Evolutionary conservation across 2,888 invertebrate genomes (phyloP).

Genomic region (Saturnia pavonia): DNA sequence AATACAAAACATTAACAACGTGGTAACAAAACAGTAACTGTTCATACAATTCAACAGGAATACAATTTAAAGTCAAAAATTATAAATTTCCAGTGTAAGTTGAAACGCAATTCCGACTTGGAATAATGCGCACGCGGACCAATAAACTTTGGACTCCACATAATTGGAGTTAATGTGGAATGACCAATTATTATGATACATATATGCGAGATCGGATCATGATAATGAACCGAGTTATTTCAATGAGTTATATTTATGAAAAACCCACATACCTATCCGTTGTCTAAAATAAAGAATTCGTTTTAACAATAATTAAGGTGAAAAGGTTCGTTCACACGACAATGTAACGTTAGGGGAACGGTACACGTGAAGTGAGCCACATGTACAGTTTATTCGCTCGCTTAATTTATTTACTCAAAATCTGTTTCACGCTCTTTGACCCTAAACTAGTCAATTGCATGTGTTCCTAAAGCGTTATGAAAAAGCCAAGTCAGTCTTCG

Average conservation of each 20-base stretch:
- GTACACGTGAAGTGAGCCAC: neutral
- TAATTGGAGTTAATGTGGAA: conserved; percentile 54
- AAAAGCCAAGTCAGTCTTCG: neutral
- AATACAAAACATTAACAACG: neutral
- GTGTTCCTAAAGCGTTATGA: neutral
- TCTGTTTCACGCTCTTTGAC: neutral
- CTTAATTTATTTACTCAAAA: neutral
- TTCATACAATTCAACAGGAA: neutral
- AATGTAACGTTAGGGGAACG: conserved; percentile 11
- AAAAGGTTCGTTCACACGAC: conserved; percentile 16
- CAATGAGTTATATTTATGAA: conserved; percentile 40
- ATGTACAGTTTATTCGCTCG: neutral
- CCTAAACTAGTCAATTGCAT: neutral
- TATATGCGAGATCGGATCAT: conserved; percentile 42
- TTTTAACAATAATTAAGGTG: conserved; percentile 16
- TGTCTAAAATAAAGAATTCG: conserved; percentile 20
- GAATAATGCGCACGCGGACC: neutral
- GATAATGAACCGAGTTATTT: conserved; percentile 46
- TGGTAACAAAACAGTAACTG: neutral
- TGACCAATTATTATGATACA: conserved; percentile 57
- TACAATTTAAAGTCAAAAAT: neutral
- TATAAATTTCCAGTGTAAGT: neutral
- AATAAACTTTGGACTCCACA: conserved; percentile 22
- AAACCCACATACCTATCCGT: conserved; percentile 18
- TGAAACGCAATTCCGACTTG: neutral